Conservation (phyloP, 2,797 vertebrate genomes). For the Meda fulgida region DNA sequence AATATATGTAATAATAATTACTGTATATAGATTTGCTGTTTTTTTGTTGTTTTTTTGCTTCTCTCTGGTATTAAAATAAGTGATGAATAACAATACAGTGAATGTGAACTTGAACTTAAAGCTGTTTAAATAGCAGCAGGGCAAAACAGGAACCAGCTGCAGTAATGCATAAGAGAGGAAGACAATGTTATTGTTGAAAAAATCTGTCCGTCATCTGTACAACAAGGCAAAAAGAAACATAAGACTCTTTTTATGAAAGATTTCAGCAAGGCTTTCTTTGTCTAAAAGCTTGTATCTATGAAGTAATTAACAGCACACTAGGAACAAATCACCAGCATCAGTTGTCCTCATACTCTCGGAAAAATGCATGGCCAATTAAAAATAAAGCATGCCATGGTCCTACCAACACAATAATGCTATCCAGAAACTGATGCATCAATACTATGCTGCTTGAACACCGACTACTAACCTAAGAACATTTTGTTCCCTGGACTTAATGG, state of each 20-base stretch:
- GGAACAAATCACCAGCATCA: not conserved
- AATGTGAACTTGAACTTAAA: conserved; percentile 22
- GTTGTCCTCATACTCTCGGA: not conserved
- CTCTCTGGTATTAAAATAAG: not conserved
- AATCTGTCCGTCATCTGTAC: conserved; percentile 21
- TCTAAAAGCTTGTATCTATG: not conserved
- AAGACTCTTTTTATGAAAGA: not conserved
- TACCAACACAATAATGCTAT: not conserved
- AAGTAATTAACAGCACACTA: conserved; percentile 3
- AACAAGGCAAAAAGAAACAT: not conserved
- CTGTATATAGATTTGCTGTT: too few species aligned
- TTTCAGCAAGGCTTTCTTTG: not conserved
- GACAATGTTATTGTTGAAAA: conserved; percentile 19
- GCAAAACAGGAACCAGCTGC: conserved; percentile 43
- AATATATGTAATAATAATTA: not conserved
- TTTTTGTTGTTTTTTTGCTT: not conserved
- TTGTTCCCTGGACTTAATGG: conserved; percentile 12
- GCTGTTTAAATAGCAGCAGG: conserved; percentile 7
- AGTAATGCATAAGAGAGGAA: conserved; percentile 3
- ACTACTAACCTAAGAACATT: conserved; percentile 18
- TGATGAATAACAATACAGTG: not conserved
- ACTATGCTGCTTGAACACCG: not conserved
- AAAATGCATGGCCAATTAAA: not conserved
- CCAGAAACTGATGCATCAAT: not conserved
- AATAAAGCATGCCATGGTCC: not conserved